Base-by-base conservation (phyloP, 1,140 invertebrate genomes). In the Tigriopus japonicus region DNA sequence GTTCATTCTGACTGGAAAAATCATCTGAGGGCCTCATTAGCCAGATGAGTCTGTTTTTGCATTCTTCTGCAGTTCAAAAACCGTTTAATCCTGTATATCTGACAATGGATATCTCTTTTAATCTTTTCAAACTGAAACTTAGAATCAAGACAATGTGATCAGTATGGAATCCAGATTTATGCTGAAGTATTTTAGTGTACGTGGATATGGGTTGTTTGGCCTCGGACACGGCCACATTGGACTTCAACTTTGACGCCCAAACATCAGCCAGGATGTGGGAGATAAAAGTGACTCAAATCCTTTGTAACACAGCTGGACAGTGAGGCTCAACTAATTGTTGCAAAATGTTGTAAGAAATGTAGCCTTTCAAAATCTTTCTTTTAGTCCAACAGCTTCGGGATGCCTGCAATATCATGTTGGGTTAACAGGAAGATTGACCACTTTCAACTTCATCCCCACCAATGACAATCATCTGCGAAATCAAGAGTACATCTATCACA, bases 231-330 rank as follows among this genome's bases (percentile, higher is more conserved):
- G 58, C 45, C 13, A 5, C 42, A 14, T 15, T 60, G 15, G 19
- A 15, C 2, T 60, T 60, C 21, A 12, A 13, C 15, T 49, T 60
- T 21, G 15, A 14, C 14, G 58, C 42, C 5, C n/a, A 42, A 12
- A 21, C 41, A 5, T 52, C 21, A 24, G n/a, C 45, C 10, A 3
- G 45, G 15, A 14, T 23, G 13, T 60, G 17, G 23, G 45, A 60
- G 7, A 51, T 60, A 13, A 60, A 52, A 60, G 58, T 60, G 1
- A 21, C 58, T 60, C 58, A 60, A 35, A 52, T 60, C 23, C 58
- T 19, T 52, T 60, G 58, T 23, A 60, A 35, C 15, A 15, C 58
- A 14, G 14, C 14, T 6, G 15, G n/a, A 19, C 15, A 15, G 55
- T 35, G 14, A 58, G 55, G n/a, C n/a, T n/a, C n/a, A n/a, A n/a